These are phyloP conservation scores for Aegypius monachus DNA, from an alignment of 2,113 vertebrate species.

Conservation along the genomic window DNA sequence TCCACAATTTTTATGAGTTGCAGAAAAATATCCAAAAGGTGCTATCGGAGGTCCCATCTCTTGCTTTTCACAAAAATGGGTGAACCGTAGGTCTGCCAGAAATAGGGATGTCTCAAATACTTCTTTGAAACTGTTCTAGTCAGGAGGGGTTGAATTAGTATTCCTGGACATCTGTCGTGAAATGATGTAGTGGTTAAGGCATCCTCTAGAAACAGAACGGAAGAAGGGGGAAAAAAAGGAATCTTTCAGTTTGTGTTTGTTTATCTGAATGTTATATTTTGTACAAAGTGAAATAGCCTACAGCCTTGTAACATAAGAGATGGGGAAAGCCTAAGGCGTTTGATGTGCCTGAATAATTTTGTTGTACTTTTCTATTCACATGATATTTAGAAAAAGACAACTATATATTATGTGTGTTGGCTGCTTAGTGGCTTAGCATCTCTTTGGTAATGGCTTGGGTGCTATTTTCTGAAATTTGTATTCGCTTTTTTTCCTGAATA, in stretches of 20 bases:
- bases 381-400: background rate
- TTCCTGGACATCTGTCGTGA: background rate
- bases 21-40: background rate
- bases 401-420: background rate
- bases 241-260: background rate
- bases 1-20: background rate
- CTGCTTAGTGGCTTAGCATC: background rate
- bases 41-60: background rate
- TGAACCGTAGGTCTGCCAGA: background rate
- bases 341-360: background rate
- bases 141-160: background rate
- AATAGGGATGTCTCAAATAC: background rate
- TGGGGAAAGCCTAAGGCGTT: background rate
- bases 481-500: background rate
- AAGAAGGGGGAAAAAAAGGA: background rate
- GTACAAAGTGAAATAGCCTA: background rate
- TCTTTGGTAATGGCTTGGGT: background rate
- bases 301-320: background rate
- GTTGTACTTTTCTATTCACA: background rate
- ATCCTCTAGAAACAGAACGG: background rate
- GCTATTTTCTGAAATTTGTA: background rate
- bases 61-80: background rate
- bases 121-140: background rate
- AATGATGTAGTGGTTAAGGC: background rate
- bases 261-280: background rate